Percentiles rank a stretch among this genome's conserved stretches.
Conservation (phyloP, 2,797 vertebrate genomes). For the Lates japonicus region DNA sequence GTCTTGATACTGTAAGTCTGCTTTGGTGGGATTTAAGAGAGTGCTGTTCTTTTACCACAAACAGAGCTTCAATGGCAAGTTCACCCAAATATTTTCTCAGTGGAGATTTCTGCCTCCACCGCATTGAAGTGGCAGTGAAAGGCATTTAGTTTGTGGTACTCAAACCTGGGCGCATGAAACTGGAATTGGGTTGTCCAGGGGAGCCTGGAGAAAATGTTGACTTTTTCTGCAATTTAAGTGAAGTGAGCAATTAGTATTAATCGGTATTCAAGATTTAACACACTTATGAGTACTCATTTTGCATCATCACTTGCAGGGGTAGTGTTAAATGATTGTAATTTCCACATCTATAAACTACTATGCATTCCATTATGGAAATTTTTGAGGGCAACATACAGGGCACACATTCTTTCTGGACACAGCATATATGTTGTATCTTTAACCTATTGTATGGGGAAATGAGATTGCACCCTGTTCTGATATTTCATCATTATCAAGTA, state of each 20-base stretch:
- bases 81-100: neutral
- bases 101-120: neutral
- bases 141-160: neutral
- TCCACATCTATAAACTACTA: neutral
- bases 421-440: neutral
- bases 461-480: neutral
- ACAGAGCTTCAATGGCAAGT: neutral
- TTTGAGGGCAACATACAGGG: neutral
- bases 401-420: neutral
- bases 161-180: neutral
- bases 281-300: neutral
- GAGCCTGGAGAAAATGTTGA: too few species aligned
- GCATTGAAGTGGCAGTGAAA: neutral
- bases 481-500: neutral
- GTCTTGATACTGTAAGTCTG: constrained; percentile 8
- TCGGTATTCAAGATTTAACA: too few species aligned
- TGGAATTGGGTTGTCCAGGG: too few species aligned
- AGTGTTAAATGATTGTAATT: neutral
- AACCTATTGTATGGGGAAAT: too few species aligned
- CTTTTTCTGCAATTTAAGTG: too few species aligned
- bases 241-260: too few species aligned
- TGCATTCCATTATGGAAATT: neutral
- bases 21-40: neutral
- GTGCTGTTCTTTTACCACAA: neutral
- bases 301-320: neutral